phyloP scores from a whole-genome alignment of 1,140 invertebrate species.

The Sarcophaga peregrina region DNA sequence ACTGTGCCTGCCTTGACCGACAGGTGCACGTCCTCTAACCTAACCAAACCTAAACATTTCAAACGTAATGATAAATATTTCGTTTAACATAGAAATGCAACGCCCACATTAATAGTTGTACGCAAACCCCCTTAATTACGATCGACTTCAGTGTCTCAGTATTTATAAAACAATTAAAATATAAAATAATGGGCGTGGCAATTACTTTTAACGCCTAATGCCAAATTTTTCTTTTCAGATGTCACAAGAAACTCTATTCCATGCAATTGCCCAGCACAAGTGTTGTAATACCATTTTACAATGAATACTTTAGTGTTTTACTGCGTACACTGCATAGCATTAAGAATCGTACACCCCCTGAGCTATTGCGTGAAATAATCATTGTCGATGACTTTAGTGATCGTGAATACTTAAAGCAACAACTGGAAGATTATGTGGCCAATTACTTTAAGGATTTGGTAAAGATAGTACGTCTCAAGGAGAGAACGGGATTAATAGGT shows the following conservation, averaged over 20 bases:
- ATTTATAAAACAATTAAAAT: no score
- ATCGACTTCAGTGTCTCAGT: no score
- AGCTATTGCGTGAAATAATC: constrained; percentile 89
- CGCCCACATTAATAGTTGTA: no score
- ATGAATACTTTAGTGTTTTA: constrained; percentile 90
- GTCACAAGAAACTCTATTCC: constrained; percentile 80
- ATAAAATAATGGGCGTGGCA: no score
- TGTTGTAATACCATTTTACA: constrained; percentile 93
- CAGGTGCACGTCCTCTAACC: no score
- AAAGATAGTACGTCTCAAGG: constrained; percentile 76
- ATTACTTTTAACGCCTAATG: no score
- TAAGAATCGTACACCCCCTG: constrained; percentile 82
- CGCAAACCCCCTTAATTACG: no score
- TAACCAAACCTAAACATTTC: no score
- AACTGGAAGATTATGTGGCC: constrained; percentile 80
- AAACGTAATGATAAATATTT: no score
- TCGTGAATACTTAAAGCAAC: constrained; percentile 76
- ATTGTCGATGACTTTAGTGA: constrained; percentile 93
- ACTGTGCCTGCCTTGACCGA: no score
- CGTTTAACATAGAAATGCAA: no score
- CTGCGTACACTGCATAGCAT: constrained; percentile 86
- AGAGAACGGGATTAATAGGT: constrained; percentile 86
- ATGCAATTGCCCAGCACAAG: constrained; percentile 81
- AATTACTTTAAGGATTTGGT: constrained; percentile 78
- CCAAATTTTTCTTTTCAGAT: constrained; percentile 68